Percentiles rank a stretch among this genome's conserved stretches.
phyloP scores from a whole-genome alignment of 2,797 vertebrate genomes.

The Halcyon smyrnensis region DNA sequence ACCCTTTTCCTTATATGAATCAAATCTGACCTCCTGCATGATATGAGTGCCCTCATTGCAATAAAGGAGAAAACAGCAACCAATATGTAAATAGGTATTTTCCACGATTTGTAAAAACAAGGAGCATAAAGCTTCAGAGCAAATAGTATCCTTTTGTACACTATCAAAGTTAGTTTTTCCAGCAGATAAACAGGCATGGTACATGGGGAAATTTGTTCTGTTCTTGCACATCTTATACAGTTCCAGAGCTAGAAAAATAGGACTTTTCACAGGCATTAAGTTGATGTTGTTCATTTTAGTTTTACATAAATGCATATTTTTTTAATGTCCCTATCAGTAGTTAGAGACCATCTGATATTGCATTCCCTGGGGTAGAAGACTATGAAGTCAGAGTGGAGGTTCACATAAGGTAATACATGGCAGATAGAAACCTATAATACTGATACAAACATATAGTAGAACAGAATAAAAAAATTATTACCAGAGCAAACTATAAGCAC shows the following conservation, averaged over 20 bases:
- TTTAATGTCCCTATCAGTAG: neutral
- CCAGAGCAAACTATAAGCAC: neutral
- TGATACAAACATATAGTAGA: neutral
- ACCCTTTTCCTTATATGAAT: neutral
- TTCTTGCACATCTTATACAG: neutral
- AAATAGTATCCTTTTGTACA: neutral
- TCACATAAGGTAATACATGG: neutral
- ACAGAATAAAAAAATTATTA: neutral
- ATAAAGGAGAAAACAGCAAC: neutral
- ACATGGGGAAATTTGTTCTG: neutral
- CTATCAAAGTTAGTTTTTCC: neutral
- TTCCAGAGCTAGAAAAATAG: neutral
- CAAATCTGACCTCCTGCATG: neutral
- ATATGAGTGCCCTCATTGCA: neutral
- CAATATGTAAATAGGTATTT: neutral
- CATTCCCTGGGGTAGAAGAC: neutral
- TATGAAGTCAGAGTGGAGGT: neutral
- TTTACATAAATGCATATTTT: neutral
- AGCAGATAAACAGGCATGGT: neutral
- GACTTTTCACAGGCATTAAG: neutral
- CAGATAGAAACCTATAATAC: neutral
- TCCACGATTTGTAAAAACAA: neutral
- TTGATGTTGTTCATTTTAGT: neutral
- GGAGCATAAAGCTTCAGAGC: neutral
- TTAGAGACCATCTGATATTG: neutral